phyloP scores from a whole-genome alignment of 2,888 invertebrate genomes.

The Limnephilus auricula region DNA sequence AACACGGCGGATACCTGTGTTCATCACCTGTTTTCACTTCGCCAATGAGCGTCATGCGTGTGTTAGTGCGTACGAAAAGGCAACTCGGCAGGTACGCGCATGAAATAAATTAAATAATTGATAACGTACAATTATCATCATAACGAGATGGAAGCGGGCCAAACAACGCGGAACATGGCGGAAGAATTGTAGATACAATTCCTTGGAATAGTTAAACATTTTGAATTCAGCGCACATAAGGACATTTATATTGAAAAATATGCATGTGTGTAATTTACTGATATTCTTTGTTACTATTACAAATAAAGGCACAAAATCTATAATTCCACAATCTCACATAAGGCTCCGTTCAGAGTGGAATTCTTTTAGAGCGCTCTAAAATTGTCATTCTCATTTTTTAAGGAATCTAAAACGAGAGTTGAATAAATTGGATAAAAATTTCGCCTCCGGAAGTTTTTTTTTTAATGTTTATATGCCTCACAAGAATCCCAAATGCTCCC shows the following conservation, averaged over 20 bases:
- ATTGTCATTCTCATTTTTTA: background rate
- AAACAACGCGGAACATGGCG: background rate
- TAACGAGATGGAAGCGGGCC: background rate
- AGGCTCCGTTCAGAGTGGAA: no score
- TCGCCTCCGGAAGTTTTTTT: no score
- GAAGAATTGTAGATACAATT: background rate
- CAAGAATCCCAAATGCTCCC: no score
- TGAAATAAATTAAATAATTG: conserved; percentile 19
- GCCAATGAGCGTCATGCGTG: background rate
- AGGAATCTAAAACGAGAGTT: background rate
- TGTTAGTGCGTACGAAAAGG: background rate
- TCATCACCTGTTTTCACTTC: conserved; percentile 36
- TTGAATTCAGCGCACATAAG: background rate
- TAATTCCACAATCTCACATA: no score
- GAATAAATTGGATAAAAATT: no score
- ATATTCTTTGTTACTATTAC: background rate
- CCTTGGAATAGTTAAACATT: background rate
- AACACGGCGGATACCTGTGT: conserved; percentile 15
- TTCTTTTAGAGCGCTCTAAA: background rate
- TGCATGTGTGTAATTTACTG: background rate
- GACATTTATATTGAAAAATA: background rate
- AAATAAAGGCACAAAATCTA: background rate
- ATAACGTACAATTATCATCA: background rate
- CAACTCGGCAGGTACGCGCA: conserved; percentile 2
- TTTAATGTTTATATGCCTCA: no score